Evolutionary conservation across 2,888 invertebrate species (phyloP), one percentile per base, ranked within the genome.

Genomic region (Troglohyphantes excavatus): DNA sequence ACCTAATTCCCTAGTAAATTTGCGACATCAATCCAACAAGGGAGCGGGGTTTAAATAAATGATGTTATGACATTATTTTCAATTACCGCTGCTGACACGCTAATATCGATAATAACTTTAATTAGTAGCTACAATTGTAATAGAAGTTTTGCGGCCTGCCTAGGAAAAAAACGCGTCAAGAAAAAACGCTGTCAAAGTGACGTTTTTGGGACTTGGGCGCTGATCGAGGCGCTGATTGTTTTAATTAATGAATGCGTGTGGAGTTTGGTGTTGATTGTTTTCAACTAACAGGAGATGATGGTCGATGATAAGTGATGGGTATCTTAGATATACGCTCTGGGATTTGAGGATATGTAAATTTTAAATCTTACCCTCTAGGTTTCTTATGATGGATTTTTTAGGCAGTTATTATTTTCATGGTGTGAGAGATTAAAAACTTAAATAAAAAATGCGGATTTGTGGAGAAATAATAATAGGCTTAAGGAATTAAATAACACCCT

Each of bases 11-110:
- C 63, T 39, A 53, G 43, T 19, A 23, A 59, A 39, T 83, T 72
- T 83, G 39, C 39, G 39, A 13, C 29, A 76, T 43, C 43, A 67
- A 59, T 43, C 11, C 17, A 26, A 78, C 75, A 75, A 75, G 67
- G 39, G 27, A 59, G 17, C 19, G 67, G 90, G 79, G 84, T 75
- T 90, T 85, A 68, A 90, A 85, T 85, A 90, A 90, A 85, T 90
- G 90, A 90, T 90, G 90, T 81, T 75, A 81, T 78, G 79, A 90
- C 90, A 90, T 90, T 90, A 85, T 90, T 90, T 85, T 84, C 90
- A 90, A 90, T 90, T 90, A 90, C 67, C 75, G 27, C 29, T 67
- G 33, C 81, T 85, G 90, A 90, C 90, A 90, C 81, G 53, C 75
- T 90, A 90, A 90, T 90, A 84, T 90, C 90, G 84, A 84, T 90